Evolutionary conservation across 2,888 invertebrate genomes (phyloP).

Genomic region (Heliconius aoede): DNA sequence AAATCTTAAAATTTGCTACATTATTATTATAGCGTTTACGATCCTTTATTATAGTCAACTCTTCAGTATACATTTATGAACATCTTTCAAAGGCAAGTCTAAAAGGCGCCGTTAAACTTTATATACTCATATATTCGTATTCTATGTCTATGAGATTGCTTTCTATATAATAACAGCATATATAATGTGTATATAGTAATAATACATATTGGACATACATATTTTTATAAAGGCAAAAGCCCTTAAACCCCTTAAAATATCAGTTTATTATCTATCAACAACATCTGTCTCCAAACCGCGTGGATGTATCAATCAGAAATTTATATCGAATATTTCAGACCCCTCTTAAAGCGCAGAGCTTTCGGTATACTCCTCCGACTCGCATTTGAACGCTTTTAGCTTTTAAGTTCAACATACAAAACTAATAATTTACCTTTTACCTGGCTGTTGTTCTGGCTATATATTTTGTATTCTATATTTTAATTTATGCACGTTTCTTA

Average conservation of each 20-base stretch:
- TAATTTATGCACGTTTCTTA: background rate
- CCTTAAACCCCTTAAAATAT: too few relatives aligned
- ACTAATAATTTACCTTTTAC: background rate
- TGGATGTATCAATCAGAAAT: too few relatives aligned
- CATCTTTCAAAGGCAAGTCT: background rate
- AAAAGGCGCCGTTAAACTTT: constrained; percentile 4
- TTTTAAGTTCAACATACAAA: background rate
- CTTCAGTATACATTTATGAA: background rate
- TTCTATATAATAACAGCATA: background rate
- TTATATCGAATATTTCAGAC: too few relatives aligned
- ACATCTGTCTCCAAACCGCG: too few relatives aligned
- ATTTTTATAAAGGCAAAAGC: background rate
- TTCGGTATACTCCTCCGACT: too few relatives aligned
- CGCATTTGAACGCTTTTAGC: background rate
- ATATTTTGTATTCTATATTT: background rate
- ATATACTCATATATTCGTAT: background rate
- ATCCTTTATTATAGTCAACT: constrained; percentile 7
- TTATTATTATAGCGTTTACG: background rate
- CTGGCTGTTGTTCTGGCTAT: background rate
- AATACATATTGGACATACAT: background rate
- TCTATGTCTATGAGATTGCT: background rate
- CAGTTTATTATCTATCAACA: too few relatives aligned
- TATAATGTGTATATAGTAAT: background rate
- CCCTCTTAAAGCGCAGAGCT: too few relatives aligned
- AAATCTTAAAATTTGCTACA: constrained; percentile 1